Evolutionary conservation across 2,113 vertebrate genomes (phyloP).

Genomic region (Grantiella picta): DNA sequence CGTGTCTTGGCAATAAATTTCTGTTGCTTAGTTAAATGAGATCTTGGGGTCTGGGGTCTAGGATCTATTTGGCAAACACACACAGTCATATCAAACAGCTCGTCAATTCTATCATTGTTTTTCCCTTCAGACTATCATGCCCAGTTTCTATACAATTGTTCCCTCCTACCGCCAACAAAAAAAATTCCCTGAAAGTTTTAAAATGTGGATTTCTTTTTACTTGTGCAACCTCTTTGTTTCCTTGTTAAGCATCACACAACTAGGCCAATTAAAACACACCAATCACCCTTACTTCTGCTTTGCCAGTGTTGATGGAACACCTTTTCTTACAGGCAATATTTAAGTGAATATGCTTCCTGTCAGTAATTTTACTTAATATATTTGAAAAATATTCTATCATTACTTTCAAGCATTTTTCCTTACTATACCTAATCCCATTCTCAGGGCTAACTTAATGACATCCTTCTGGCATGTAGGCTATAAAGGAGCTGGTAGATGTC

Average conservation of each 20-base stretch:
- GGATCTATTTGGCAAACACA: neutral
- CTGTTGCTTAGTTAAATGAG: neutral
- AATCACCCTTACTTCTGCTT: neutral
- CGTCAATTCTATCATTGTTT: neutral
- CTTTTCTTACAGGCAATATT: neutral
- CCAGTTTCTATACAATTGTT: neutral
- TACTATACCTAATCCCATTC: neutral
- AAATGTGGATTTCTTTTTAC: neutral
- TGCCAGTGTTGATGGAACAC: neutral
- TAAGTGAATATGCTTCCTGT: neutral
- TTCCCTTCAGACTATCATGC: neutral
- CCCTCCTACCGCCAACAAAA: neutral
- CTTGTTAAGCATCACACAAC: neutral
- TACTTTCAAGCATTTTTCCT: neutral
- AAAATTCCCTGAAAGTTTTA: neutral
- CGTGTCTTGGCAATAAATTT: neutral
- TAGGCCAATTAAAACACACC: neutral
- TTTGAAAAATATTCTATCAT: neutral
- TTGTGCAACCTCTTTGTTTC: neutral
- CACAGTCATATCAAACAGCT: neutral
- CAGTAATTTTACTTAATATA: neutral
- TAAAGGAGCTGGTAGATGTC: neutral
- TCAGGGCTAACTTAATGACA: neutral
- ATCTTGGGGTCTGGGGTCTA: neutral
- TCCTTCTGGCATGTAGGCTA: neutral